A percentile compares a stretch with the other conserved stretches of the same genome.
Conservation (phyloP, 53 echinoderm and acorn worm genomes). For the Henricia sp. region DNA sequence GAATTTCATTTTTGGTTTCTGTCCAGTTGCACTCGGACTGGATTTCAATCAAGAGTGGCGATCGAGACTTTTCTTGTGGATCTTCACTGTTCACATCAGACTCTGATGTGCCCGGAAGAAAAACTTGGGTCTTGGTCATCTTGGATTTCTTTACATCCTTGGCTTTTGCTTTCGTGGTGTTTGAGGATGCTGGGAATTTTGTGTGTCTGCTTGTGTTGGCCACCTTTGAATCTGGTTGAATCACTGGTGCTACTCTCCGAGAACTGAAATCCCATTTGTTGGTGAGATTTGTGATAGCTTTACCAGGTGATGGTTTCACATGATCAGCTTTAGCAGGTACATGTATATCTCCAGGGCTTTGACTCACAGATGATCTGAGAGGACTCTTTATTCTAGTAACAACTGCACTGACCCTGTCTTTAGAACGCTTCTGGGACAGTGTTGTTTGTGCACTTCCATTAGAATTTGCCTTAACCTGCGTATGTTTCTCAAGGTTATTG, state of each 20-base stretch:
- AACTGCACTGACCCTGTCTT: constrained; percentile 11
- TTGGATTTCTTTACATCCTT: background rate
- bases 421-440: background rate
- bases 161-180: background rate
- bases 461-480: too few species aligned
- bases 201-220: background rate
- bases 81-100: constrained; percentile 1
- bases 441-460: too few species aligned
- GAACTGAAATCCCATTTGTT: background rate
- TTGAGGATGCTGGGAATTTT: constrained; percentile 19
- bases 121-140: constrained; percentile 36
- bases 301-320: background rate
- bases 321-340: background rate
- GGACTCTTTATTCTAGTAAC: constrained; percentile 22
- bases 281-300: background rate
- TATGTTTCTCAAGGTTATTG: too few species aligned
- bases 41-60: constrained; percentile 68
- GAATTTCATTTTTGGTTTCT: constrained; percentile 51
- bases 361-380: background rate
- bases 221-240: background rate
- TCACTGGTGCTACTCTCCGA: background rate
- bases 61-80: background rate
- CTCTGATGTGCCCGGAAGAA: constrained; percentile 26
- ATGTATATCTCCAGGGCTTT: background rate
- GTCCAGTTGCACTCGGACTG: constrained; percentile 68